phyloP scores from a whole-genome alignment of 2,797 vertebrate genomes.

The Silurus aristotelis region DNA sequence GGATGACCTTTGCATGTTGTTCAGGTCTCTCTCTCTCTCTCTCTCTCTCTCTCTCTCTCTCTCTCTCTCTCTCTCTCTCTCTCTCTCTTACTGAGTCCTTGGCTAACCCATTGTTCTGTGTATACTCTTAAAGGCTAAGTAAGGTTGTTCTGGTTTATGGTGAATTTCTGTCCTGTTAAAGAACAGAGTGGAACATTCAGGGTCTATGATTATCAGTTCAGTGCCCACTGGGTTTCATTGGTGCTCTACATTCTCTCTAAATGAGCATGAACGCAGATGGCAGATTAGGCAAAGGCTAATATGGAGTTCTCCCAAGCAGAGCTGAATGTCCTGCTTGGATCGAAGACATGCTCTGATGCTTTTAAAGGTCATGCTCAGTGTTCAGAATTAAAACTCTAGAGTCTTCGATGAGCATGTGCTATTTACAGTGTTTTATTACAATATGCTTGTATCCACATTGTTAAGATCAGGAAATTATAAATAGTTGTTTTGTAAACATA shows the following conservation, averaged over 20 bases:
- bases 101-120: neutral
- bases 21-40: neutral
- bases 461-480: neutral
- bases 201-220: slow-evolving; percentile 6
- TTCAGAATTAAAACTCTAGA: neutral
- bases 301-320: slow-evolving; percentile 6
- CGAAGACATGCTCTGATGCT: neutral
- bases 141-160: neutral
- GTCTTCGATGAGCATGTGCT: neutral
- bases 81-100: slow-evolving; percentile 1
- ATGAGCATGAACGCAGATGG: neutral
- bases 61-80: neutral
- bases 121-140: neutral
- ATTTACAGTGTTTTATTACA: neutral
- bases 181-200: neutral
- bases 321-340: slow-evolving; percentile 1
- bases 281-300: slow-evolving; percentile 2
- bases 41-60: neutral
- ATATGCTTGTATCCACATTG: neutral
- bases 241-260: slow-evolving; percentile 10
- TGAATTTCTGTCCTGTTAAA: neutral
- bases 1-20: slow-evolving; percentile 14
- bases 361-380: slow-evolving; percentile 26
- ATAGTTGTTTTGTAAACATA: neutral
- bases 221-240: neutral